Evolutionary conservation across 2,888 invertebrate species (phyloP), one percentile per base, ranked within the genome.

Genomic region (Archips xylosteana): DNA sequence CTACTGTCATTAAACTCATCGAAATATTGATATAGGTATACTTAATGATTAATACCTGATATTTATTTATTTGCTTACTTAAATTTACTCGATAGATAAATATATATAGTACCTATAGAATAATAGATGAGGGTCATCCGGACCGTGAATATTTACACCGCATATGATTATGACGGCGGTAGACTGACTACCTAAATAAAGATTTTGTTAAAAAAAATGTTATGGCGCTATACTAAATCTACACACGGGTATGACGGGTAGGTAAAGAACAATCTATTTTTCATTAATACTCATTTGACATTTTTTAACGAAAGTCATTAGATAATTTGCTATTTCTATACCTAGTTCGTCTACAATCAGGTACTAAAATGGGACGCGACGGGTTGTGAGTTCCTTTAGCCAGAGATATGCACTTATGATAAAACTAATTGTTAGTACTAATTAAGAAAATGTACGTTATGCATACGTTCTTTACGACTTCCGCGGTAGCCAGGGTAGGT

Each of bases 361-460:
- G 23, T 36, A 36, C 3, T 36, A 2, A 36, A 36, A 36, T 36
- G 36, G 5, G 5, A 36, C 5, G 36, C 36, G 23, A 36, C 36
- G 36, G 36, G 36, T 1, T 23, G 23, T 23, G 36, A 36, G 36
- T 36, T 3, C 36, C 5, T 36, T 3, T 12, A 57, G 45, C 15
- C 51, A 15, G 8, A 51, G n/a, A 60, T 39, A 23, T 51, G 10
- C 36, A 59, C 49, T 13, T 60, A 8, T 45, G 3, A 54, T 49
- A 32, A 70, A 39, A 39, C 62, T 45, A 57, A 72, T 39, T 62
- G 54, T 62, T 45, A 54, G 34, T 49, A 45, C 62, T 68, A 68
- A 72, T 72, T 67, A 67, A 39, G 67, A 36, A 47, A 63, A 68
- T 62, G 47, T 68, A 54, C 67, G 62, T 72, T 13, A 39, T 54